phyloP scores from a whole-genome alignment of 2,797 vertebrate genomes.

The Danio jaintianensis region DNA sequence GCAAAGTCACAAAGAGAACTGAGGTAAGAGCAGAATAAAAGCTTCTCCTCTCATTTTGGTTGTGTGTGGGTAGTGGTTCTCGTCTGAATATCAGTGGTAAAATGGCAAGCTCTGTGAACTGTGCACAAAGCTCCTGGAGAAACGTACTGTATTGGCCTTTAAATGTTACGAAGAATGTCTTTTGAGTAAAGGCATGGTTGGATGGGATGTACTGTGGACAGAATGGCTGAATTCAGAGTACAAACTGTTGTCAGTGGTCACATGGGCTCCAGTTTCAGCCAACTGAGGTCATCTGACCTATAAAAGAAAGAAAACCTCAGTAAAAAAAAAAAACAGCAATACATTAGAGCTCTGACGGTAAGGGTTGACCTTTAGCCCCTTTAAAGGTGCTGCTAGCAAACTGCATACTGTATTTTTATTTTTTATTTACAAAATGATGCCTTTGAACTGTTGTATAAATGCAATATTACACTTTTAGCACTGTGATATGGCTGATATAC shows the following conservation, averaged over 20 bases:
- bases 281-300: conserved; percentile 76
- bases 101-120: conserved; percentile 28
- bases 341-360: not conserved
- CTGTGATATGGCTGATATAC: too few relatives aligned
- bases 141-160: conserved; percentile 21
- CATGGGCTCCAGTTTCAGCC: conserved; percentile 69
- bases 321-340: not conserved
- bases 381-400: not conserved
- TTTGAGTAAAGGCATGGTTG: conserved; percentile 34
- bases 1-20: not conserved
- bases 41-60: not conserved
- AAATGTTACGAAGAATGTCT: conserved; percentile 5
- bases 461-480: too few relatives aligned
- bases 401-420: too few relatives aligned
- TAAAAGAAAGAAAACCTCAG: conserved; percentile 13
- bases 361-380: not conserved
- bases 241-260: conserved; percentile 31
- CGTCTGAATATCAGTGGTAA: conserved; percentile 9
- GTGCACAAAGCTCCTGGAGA: conserved; percentile 11
- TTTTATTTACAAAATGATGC: too few relatives aligned
- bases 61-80: not conserved
- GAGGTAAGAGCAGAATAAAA: conserved; percentile 12
- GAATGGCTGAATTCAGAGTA: conserved; percentile 37
- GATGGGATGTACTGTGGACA: conserved; percentile 35
- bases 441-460: too few relatives aligned